Evolutionary conservation across 2,113 vertebrate species (phyloP), one percentile per base, ranked within the genome.

Genomic region (Taxidea taxus): DNA sequence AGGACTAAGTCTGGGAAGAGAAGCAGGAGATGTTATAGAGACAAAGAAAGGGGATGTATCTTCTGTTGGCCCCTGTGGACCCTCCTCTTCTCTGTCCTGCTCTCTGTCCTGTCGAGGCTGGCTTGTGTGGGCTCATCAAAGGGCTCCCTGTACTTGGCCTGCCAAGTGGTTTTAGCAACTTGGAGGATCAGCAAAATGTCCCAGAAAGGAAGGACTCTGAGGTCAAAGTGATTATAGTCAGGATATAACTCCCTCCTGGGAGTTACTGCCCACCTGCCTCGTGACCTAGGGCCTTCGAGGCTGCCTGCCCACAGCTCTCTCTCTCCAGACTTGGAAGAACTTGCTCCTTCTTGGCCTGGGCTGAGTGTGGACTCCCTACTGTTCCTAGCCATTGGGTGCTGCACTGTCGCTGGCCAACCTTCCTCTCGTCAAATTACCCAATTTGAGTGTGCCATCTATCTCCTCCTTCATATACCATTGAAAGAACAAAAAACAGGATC

Each of bases 141-240:
- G 49, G 42, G 20, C n/a, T 44, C 23, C 0, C 0, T 27, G 68
- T 20, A 7, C 42, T 86, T n/a, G 25, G 70, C 10, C 12, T 82
- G 16, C 31, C 90, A 25, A 0, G 29, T n/a, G 56, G 34, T 20
- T 27, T 51, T 42, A 37, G 74, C 16, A 56, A 29, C 20, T 3
- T 31, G 54, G 37, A 72, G 15, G 25, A 27, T 7, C 37, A 70
- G 42, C 15, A 64, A 27, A 44, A 23, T 6, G 20, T 14, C 8
- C 7, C 37, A 34, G 75, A 29, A 49, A 27, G 47, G 58, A 12
- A 15, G 9, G 47, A 34, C 9, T 58, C 20, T 4, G n/a, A 80
- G 51, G n/a, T 49, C 74, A 31, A 18, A 20, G 51, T 2, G 44
- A 39, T 66, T 7, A 29, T 0, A 56, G 37, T 10, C 2, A 23